These are phyloP conservation scores for Rhopalosiphum maidis DNA, from an alignment of 1,140 invertebrate species.

Conservation along the genomic window DNA sequence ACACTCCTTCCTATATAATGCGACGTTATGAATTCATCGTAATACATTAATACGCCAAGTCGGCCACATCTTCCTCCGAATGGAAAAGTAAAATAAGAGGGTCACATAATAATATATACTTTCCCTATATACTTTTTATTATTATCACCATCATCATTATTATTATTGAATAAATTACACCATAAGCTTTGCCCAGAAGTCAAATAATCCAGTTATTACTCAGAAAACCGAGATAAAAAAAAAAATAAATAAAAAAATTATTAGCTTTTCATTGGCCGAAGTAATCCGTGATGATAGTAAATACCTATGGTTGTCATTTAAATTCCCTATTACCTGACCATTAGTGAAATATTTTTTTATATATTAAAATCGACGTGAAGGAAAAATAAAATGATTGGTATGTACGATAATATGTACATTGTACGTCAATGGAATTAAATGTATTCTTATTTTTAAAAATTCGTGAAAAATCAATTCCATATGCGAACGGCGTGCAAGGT, in stretches of 20 bases:
- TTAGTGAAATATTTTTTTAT: constrained; percentile 1
- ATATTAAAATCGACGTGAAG: neutral
- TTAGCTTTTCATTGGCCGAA: constrained; percentile 2
- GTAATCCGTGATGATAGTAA: neutral
- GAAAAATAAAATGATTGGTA: neutral
- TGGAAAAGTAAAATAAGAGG: neutral
- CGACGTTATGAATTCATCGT: neutral
- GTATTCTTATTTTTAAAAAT: neutral
- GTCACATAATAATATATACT: neutral
- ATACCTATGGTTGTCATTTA: neutral
- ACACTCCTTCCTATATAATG: neutral
- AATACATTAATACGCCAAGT: neutral
- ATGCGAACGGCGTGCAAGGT: neutral
- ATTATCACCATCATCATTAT: constrained; percentile 5
- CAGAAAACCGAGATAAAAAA: neutral
- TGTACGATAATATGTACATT: neutral
- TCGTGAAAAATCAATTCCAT: neutral
- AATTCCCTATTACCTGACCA: neutral
- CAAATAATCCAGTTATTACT: constrained; percentile 25
- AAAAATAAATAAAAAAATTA: neutral
- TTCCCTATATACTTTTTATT: constrained; percentile 21
- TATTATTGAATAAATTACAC: constrained; percentile 35
- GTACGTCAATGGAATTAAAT: neutral
- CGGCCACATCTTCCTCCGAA: neutral
- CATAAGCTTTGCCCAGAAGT: neutral